phyloP scores from a whole-genome alignment of 2,888 invertebrate species.

The Ceramica pisi region DNA sequence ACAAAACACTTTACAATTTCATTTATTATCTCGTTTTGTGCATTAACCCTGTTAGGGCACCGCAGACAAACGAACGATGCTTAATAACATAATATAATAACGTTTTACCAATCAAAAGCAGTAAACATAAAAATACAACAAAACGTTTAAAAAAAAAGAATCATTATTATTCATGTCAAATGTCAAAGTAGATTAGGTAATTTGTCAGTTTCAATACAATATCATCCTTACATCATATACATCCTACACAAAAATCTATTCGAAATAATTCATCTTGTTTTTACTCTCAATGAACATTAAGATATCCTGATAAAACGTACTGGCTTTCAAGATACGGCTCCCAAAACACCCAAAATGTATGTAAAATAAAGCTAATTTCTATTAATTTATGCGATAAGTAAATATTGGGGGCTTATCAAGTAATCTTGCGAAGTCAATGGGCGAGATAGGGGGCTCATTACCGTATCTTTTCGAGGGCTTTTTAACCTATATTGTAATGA shows the following conservation, averaged over 20 bases:
- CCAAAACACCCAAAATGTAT: conserved; percentile 34
- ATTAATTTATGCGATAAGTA: conserved; percentile 66
- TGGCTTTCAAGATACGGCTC: conserved; percentile 16
- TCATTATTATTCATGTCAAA: too few species aligned
- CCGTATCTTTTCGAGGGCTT: conserved; percentile 74
- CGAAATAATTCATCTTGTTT: neutral
- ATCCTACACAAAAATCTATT: neutral
- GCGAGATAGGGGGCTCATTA: conserved; percentile 73
- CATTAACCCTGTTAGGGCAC: too few species aligned
- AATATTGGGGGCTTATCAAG: conserved; percentile 73
- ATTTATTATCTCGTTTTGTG: too few species aligned
- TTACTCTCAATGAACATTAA: neutral
- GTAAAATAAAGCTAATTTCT: conserved; percentile 58
- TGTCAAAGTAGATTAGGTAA: too few species aligned
- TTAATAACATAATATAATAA: too few species aligned
- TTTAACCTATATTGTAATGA: conserved; percentile 46
- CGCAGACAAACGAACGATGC: too few species aligned
- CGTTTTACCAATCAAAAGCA: too few species aligned
- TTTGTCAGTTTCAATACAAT: too few species aligned
- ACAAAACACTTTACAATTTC: too few species aligned
- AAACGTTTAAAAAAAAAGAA: too few species aligned
- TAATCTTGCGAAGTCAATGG: conserved; percentile 77
- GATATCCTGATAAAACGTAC: neutral
- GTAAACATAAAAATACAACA: too few species aligned
- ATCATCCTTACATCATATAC: too few species aligned